Base-by-base conservation (phyloP, 1,140 invertebrate genomes). In the Diachasmimorpha longicaudata region DNA sequence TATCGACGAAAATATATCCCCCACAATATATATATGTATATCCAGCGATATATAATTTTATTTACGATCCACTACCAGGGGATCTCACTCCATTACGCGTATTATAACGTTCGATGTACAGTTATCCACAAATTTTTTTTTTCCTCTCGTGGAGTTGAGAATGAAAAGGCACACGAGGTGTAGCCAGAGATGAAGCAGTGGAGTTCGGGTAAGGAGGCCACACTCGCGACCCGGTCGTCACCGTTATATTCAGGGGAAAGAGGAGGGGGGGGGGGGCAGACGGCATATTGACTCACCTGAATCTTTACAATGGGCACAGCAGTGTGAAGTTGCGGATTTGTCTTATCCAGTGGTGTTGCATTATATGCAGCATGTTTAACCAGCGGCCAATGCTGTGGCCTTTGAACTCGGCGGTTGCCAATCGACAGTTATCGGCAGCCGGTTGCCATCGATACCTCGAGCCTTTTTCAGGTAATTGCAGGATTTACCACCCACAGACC, bases 161-260 rank as follows among this genome's bases (percentile, higher is more conserved):
- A 58, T 48, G 21, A 58, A 73, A 58, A 70, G 55, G 23, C 25
- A 21, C 36, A 68, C 23, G 39, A 48, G 46, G 14, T 44, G 71
- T 31, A 31, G 31, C 31, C 31, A 31, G 31, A 31, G 31, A 76
- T 58, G 58, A 75, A 78, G 72, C 72, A 73, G 68, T 76, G 74
- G 23, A 77, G 70, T 77, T 67, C 75, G 77, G 78, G 83, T 84
- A 87, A 86, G 79, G 85, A 86, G 85, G 85, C 83, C 85, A 87
- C 78, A 5, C 9, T 68, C 82, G 78, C 80, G 82, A 84, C 79
- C 79, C 73, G 80, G 13, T 71, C 84, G 81, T 87, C 84, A 86
- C 86, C 86, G 86, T 87, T 87, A 87, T 86, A 85, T 86, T 13
- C 39, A 42, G 21, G 58, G 58, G 58, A 23, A 1, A 71, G 81